These are phyloP conservation scores for Augochlora pura DNA, from an alignment of 1,140 invertebrate species.

Conservation along the genomic window DNA sequence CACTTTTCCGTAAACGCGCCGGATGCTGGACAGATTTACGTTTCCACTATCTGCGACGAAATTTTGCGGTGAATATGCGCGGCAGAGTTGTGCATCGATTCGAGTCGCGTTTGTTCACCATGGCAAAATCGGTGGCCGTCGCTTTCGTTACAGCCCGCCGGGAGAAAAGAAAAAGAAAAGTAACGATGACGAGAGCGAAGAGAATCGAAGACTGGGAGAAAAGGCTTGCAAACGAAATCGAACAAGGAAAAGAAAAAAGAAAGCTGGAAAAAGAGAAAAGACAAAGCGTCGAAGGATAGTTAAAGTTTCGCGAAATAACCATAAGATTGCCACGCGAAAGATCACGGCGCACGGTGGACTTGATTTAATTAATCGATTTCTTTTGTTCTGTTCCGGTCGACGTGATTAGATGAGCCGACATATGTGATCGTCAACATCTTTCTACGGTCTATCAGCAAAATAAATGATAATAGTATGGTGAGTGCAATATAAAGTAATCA, in stretches of 20 bases:
- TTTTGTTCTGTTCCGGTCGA: conserved; percentile 79
- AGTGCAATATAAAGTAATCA: conserved; percentile 82
- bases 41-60: too few species aligned
- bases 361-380: conserved; percentile 71
- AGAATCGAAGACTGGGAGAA: too few species aligned
- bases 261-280: background rate
- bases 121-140: too few species aligned
- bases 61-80: too few species aligned
- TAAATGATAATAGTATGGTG: conserved; percentile 99
- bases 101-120: too few species aligned
- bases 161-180: too few species aligned
- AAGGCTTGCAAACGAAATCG: too few species aligned
- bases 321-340: conserved; percentile 41
- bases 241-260: background rate
- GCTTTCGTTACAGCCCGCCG: too few species aligned
- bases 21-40: too few species aligned
- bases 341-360: conserved; percentile 50
- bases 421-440: conserved; percentile 94
- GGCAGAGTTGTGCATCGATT: too few species aligned
- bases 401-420: conserved; percentile 85
- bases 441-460: conserved; percentile 98
- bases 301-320: background rate
- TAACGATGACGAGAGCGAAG: too few species aligned
- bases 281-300: conserved; percentile 4
- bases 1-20: too few species aligned